Base-by-base conservation (phyloP, 2,888 invertebrate genomes). In the Tromatobia lineatoria region DNA sequence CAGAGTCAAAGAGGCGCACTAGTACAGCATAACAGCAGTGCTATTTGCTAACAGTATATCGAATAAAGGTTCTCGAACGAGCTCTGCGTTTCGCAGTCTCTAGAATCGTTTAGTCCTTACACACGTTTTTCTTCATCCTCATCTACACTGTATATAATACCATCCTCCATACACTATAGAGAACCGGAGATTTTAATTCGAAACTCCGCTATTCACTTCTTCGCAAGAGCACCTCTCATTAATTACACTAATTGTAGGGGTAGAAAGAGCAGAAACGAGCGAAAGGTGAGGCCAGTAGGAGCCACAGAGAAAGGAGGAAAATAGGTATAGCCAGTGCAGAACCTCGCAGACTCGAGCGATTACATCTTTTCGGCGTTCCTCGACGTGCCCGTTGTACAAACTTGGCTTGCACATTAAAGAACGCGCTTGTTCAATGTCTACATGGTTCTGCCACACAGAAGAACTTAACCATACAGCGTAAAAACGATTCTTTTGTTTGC, bases 161-260 rank as follows among this genome's bases (percentile, higher is more conserved):
- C 18, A 34, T 34, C 20, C 13, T 29, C 59, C 20, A 29, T 47
- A 34, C 47, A 74, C 29, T 50, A 57, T 25, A 71, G 25, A 70
- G 73, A 66, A 6, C 6, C 45, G 10, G 18, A 45, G 71, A 71
- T 75, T 70, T 77, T 71, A 59, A 82, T 77, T 82, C 66, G 66
- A 71, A 57, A 50, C 70, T 57, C 20, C 45, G 80, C 71, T 69
- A 69, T 69, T 73, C 71, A 54, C 50, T 78, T 67, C 54, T 77
- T 59, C 50, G 59, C 66, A 59, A 73, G 34, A 77, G 77, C 73
- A 57, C 67, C 57, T 77, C 67, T 77, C 82, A 78, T 82, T 82
- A 78, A 82, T 82, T 82, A 74, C 73, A 50, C 52, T 74, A 78
- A 82, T 82, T 78, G 73, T 67, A 69, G 76, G 59, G 52, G 73